These are phyloP conservation scores for Vandiemenella viatica DNA, from an alignment of 2,888 invertebrate genomes.

Conservation along the genomic window DNA sequence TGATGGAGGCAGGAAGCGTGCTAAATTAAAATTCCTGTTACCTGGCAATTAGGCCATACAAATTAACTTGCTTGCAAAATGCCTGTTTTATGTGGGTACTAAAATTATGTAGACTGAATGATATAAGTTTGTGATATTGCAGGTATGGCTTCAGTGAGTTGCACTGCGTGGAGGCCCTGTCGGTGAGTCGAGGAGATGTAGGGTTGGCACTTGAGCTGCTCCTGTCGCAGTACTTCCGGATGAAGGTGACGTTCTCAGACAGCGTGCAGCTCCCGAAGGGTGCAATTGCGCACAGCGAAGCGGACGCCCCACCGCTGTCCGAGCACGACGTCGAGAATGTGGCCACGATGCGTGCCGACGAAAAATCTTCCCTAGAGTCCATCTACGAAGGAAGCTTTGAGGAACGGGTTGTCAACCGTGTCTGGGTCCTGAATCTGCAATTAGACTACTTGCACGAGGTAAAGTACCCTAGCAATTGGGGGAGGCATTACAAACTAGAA, in stretches of 20 bases:
- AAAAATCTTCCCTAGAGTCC: slow-evolving; percentile 57
- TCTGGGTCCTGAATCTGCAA: slow-evolving; percentile 57
- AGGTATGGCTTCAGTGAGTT: slow-evolving; percentile 58
- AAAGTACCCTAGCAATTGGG: too few relatives aligned
- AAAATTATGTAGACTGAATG: too few relatives aligned
- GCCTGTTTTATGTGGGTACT: too few relatives aligned
- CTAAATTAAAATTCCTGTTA: too few relatives aligned
- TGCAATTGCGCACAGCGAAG: slow-evolving; percentile 26
- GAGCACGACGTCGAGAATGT: slow-evolving; percentile 27
- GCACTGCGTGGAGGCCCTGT: slow-evolving; percentile 61
- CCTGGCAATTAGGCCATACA: too few relatives aligned
- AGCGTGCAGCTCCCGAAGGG: slow-evolving; percentile 20
- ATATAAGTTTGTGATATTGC: slow-evolving; percentile 22
- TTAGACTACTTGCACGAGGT: slow-evolving; percentile 20
- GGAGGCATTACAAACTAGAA: too few relatives aligned
- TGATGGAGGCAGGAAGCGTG: too few relatives aligned
- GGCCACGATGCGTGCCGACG: slow-evolving; percentile 51
- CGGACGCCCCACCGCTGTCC: slow-evolving; percentile 27
- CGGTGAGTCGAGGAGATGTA: slow-evolving; percentile 47
- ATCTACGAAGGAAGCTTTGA: slow-evolving; percentile 57
- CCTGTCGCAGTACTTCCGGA: slow-evolving; percentile 49
- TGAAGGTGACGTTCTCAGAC: slow-evolving; percentile 14
- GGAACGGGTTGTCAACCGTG: slow-evolving; percentile 47
- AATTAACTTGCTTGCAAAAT: too few relatives aligned
- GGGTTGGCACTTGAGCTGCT: slow-evolving; percentile 55